Conservation (phyloP, 2,888 invertebrate genomes). For the Arge pagana region DNA sequence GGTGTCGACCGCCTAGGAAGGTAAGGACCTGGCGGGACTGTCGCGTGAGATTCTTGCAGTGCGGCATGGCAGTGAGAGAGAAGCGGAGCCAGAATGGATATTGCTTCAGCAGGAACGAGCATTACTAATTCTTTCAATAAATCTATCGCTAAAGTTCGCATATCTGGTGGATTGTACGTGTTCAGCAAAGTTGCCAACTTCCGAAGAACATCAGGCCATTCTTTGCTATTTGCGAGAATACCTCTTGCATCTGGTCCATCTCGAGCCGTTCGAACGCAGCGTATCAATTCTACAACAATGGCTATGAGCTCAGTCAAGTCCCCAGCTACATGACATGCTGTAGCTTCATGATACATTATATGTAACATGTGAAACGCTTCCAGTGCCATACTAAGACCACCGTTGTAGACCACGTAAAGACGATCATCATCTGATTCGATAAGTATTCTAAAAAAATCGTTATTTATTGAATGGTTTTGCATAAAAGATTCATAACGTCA, state of each 20-base stretch:
- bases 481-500: no score
- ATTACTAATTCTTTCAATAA: constrained; percentile 79
- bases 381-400: constrained; percentile 70
- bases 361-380: constrained; percentile 89
- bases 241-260: constrained; percentile 71
- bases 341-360: constrained; percentile 93
- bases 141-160: constrained; percentile 78
- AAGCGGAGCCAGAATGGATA: constrained; percentile 82
- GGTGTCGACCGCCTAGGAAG: constrained; percentile 74
- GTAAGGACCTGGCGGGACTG: constrained; percentile 75
- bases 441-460: constrained; percentile 69
- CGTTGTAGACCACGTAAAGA: constrained; percentile 86
- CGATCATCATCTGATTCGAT: constrained; percentile 90
- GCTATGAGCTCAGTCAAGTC: constrained; percentile 85
- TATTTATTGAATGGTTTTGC: no score
- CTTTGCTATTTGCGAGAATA: constrained; percentile 74
- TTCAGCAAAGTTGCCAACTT: constrained; percentile 86
- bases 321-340: constrained; percentile 82
- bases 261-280: constrained; percentile 71
- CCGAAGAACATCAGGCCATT: constrained; percentile 86
- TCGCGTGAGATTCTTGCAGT: constrained; percentile 74
- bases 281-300: constrained; percentile 74
- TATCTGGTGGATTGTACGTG: constrained; percentile 84
- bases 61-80: constrained; percentile 83
- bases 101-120: constrained; percentile 77